phyloP scores from a whole-genome alignment of 2,888 invertebrate species.

The Agelastica alni region DNA sequence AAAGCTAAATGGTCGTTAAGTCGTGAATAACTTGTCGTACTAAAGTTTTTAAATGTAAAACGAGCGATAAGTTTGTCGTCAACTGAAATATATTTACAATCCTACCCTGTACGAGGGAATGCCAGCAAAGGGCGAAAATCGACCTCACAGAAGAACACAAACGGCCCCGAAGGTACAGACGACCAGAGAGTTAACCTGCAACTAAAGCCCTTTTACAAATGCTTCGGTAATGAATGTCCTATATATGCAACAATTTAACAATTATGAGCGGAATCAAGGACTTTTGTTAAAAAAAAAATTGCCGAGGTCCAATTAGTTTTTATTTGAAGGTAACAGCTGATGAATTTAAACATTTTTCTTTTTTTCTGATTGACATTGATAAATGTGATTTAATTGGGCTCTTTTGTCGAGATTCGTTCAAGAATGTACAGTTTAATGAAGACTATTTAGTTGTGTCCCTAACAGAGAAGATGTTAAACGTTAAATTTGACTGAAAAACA shows the following conservation, averaged over 20 bases:
- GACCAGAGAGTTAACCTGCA: constrained; percentile 33
- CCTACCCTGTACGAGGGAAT: constrained; percentile 2
- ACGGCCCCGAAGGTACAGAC: constrained; percentile 25
- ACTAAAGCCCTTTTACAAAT: constrained; percentile 30
- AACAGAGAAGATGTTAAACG: constrained; percentile 1
- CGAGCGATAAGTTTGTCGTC: not conserved
- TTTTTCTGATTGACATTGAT: constrained; percentile 24
- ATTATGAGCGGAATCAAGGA: constrained; percentile 33
- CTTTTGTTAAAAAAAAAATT: constrained; percentile 32
- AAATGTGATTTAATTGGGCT: constrained; percentile 24
- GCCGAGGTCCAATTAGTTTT: constrained; percentile 28
- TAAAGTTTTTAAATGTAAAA: no score
- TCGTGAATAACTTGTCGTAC: no score
- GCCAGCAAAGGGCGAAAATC: not conserved
- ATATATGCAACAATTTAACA: constrained; percentile 36
- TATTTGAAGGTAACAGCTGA: constrained; percentile 26
- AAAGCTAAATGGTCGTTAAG: no score
- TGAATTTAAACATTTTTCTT: constrained; percentile 13
- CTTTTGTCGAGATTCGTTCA: constrained; percentile 26
- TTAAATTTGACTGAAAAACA: constrained; percentile 12
- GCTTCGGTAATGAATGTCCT: constrained; percentile 31
- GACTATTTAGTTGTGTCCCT: constrained; percentile 20
- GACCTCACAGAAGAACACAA: constrained; percentile 17
- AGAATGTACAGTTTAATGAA: constrained; percentile 30
- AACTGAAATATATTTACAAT: not conserved